Conservation (phyloP, 1,140 invertebrate species). For the Acromyrmex echinatior region DNA sequence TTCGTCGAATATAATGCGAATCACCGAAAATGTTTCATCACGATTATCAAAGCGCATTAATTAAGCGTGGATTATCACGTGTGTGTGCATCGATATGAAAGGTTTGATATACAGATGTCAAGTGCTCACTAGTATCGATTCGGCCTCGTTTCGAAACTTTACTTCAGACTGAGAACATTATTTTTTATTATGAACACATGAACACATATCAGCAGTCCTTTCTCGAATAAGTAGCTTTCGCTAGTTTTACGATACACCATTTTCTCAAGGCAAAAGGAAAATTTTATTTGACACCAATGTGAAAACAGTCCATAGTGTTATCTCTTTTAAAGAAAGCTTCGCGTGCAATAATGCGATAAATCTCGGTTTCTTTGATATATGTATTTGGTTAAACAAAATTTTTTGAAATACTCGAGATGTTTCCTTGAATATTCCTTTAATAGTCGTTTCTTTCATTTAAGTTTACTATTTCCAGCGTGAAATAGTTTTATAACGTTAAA, state of each 20-base stretch:
- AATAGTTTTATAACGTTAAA: background rate
- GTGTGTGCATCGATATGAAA: conserved; percentile 44
- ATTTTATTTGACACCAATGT: background rate
- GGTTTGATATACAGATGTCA: conserved; percentile 51
- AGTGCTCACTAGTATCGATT: conserved; percentile 19
- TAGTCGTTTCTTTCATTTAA: background rate
- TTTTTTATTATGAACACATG: conserved; percentile 40
- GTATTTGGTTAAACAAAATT: background rate
- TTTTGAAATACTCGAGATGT: background rate
- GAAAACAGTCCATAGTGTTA: background rate
- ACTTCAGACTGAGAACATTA: background rate
- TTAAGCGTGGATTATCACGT: conserved; percentile 62
- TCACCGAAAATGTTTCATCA: conserved; percentile 33
- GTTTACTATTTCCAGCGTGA: background rate
- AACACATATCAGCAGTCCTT: background rate
- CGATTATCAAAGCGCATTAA: conserved; percentile 72
- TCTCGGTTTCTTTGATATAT: background rate
- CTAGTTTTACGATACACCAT: background rate
- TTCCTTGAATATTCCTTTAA: background rate
- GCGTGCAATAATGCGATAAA: conserved; percentile 7
- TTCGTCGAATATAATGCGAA: conserved; percentile 24
- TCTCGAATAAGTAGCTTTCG: background rate
- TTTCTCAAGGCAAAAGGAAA: conserved; percentile 15
- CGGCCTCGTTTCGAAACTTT: conserved; percentile 27
- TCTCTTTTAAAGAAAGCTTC: background rate